phyloP scores from a whole-genome alignment of 2,113 vertebrate species.

The Parotia lawesii region DNA sequence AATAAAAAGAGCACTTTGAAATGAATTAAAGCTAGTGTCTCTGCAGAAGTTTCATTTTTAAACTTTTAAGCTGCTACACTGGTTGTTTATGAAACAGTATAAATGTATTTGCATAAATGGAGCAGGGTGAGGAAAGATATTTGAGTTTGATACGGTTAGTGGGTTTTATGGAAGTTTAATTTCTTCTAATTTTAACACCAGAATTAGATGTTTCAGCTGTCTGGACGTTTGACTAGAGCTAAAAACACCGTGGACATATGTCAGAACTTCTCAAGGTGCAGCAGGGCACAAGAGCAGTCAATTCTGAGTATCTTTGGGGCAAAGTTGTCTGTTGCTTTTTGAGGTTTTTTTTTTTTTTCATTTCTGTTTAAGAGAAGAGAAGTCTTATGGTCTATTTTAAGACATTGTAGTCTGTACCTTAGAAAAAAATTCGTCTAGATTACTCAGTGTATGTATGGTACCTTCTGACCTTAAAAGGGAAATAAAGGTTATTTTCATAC shows the following conservation, averaged over 20 bases:
- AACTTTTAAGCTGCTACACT: background rate
- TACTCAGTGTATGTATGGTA: background rate
- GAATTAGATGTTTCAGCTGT: background rate
- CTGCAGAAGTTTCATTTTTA: constrained; percentile 19
- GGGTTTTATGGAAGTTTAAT: constrained; percentile 14
- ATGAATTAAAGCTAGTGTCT: background rate
- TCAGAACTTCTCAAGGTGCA: background rate
- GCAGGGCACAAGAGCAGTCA: background rate
- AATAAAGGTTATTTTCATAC: constrained; percentile 15
- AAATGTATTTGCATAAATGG: constrained; percentile 28
- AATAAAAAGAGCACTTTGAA: background rate
- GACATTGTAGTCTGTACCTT: background rate
- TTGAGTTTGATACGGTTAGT: background rate
- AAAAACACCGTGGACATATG: background rate
- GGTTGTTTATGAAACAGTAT: constrained; percentile 9
- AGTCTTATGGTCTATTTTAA: background rate
- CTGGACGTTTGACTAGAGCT: background rate
- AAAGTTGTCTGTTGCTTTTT: background rate
- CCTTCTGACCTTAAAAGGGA: background rate
- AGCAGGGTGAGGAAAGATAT: background rate
- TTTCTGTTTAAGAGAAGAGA: background rate
- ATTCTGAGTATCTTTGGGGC: background rate
- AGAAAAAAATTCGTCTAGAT: background rate
- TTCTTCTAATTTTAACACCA: constrained; percentile 9
- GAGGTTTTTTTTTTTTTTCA: background rate